These are phyloP conservation scores for Raja brachyura DNA, from an alignment of 2,113 vertebrate species.

Conservation along the genomic window DNA sequence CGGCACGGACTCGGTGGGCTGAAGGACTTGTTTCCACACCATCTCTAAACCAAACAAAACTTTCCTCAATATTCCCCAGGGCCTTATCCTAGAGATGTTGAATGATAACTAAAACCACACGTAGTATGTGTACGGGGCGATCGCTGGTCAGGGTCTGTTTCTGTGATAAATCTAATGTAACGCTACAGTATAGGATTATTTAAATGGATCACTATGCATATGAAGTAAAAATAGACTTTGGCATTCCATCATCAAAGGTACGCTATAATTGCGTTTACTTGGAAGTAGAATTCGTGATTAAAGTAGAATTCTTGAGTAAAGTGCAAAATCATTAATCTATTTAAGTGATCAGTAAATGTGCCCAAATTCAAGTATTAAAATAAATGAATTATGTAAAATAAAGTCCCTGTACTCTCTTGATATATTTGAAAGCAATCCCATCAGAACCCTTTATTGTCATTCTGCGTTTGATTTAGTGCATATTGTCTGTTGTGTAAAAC, in stretches of 20 bases:
- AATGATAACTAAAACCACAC: no score
- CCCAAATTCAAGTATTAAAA: not conserved
- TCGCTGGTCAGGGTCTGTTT: no score
- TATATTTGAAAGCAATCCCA: not conserved
- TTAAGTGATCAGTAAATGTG: not conserved
- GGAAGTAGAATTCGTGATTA: no score
- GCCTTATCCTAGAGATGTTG: no score
- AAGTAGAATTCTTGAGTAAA: not conserved
- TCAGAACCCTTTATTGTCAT: not conserved
- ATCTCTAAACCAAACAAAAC: no score
- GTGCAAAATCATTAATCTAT: not conserved
- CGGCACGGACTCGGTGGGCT: no score
- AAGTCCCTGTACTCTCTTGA: not conserved
- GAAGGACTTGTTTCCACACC: no score
- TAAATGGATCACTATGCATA: not conserved
- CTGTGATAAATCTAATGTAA: no score
- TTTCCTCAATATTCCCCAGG: no score
- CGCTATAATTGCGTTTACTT: not conserved
- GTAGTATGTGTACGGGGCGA: no score
- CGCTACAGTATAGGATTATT: not conserved
- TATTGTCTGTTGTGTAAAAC: not conserved
- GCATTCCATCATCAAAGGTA: not conserved
- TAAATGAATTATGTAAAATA: not conserved
- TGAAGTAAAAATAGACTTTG: not conserved
- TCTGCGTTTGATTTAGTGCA: not conserved